phyloP scores from a whole-genome alignment of 64 coral and sea anemone species.

The Hydrozoanthus tunicans region DNA sequence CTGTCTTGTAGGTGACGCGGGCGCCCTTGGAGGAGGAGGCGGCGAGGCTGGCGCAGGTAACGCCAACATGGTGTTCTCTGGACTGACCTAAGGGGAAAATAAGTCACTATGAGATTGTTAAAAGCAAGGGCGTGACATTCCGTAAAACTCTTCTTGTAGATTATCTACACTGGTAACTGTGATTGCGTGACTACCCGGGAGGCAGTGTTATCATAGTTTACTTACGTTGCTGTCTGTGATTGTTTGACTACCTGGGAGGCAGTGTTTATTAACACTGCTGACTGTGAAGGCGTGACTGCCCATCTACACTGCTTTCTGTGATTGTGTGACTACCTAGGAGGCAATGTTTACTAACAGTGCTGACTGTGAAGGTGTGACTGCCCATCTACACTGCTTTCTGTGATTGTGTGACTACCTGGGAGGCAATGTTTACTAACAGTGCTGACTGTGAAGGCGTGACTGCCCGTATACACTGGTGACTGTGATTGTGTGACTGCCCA shows the following conservation, averaged over 20 bases:
- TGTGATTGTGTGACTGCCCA: too few species aligned
- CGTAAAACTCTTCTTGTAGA: background rate
- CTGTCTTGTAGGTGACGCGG: slow-evolving; percentile 66
- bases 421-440: too few species aligned
- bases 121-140: background rate
- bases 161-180: background rate
- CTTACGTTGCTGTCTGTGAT: slow-evolving; percentile 69
- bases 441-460: too few species aligned
- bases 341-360: background rate
- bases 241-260: slow-evolving; percentile 31
- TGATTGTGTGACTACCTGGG: slow-evolving; percentile 58
- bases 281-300: too few species aligned
- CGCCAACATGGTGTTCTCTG: slow-evolving; percentile 65
- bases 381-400: slow-evolving; percentile 46
- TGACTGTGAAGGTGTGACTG: background rate
- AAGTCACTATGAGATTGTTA: background rate
- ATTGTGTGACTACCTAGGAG: background rate
- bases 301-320: background rate
- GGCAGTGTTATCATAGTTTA: background rate
- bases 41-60: slow-evolving; percentile 79
- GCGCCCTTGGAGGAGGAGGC: slow-evolving; percentile 50
- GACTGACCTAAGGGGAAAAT: slow-evolving; percentile 56
- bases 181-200: background rate
- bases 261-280: too few species aligned
- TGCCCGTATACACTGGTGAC: too few species aligned